Evolutionary conservation across 37 sponge, comb jelly and placozoan species (phyloP).

Genomic region (Oscarella lobularis): DNA sequence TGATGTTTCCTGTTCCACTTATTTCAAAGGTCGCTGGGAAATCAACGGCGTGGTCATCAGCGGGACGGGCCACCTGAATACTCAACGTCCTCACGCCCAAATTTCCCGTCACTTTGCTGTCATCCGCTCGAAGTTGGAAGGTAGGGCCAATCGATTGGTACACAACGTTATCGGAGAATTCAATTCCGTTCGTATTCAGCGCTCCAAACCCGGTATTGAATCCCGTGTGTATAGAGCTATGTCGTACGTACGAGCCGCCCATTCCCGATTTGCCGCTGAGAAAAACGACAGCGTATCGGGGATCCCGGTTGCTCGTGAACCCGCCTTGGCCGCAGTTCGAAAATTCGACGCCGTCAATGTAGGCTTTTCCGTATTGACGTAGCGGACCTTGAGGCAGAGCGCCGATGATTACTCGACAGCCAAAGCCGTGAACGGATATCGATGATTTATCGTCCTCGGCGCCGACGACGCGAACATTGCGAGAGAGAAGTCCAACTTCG

Average conservation of each 20-base stretch:
- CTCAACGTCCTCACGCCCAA: slow-evolving; percentile 54
- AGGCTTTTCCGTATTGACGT: slow-evolving; percentile 17
- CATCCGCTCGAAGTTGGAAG: slow-evolving; percentile 37
- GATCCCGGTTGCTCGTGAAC: slow-evolving; percentile 51
- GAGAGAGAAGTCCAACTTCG: slow-evolving; percentile 65
- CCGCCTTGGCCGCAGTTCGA: slow-evolving; percentile 78
- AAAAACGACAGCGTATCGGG: slow-evolving; percentile 63
- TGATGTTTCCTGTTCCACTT: slow-evolving; percentile 25
- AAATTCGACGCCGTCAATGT: slow-evolving; percentile 55
- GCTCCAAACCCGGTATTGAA: slow-evolving; percentile 78
- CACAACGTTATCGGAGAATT: slow-evolving; percentile 41
- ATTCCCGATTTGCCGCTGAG: slow-evolving; percentile 13
- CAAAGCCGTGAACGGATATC: slow-evolving; percentile 45
- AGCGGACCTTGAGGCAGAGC: background rate
- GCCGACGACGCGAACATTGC: slow-evolving; percentile 45
- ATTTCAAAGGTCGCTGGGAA: slow-evolving; percentile 77
- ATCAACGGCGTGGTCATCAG: slow-evolving; percentile 74
- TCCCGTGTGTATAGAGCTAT: slow-evolving; percentile 61
- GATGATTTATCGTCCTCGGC: slow-evolving; percentile 40
- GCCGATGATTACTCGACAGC: slow-evolving; percentile 62
- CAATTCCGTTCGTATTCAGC: slow-evolving; percentile 36
- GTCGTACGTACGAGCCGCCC: slow-evolving; percentile 24
- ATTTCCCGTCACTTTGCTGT: slow-evolving; percentile 27
- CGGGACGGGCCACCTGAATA: slow-evolving; percentile 38
- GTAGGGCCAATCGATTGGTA: slow-evolving; percentile 57